Percentiles rank a stretch among this genome's conserved stretches.
Conservation (phyloP, 2,113 vertebrate genomes). For the Cololabis saira region DNA sequence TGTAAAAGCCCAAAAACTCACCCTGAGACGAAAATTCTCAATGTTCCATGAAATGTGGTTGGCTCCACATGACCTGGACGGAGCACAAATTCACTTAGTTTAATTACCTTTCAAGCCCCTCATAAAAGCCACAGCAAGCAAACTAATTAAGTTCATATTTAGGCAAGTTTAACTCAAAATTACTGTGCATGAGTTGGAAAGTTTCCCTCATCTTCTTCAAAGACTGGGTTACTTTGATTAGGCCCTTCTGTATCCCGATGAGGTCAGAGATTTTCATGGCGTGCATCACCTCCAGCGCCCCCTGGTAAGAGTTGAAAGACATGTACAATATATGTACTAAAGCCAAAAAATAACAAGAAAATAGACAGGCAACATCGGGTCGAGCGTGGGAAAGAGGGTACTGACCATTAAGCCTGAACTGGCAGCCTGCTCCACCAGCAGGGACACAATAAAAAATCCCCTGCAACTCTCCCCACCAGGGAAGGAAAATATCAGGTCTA, state of each 20-base stretch:
- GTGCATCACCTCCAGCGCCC: slow-evolving; percentile 68
- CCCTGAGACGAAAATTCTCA: slow-evolving; percentile 71
- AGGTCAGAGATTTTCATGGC: slow-evolving; percentile 63
- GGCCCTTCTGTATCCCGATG: slow-evolving; percentile 69
- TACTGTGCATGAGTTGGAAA: slow-evolving; percentile 84
- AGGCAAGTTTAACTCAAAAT: slow-evolving; percentile 41
- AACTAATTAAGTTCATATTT: slow-evolving; percentile 34
- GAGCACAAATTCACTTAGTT: slow-evolving; percentile 21
- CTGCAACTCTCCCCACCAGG: slow-evolving; percentile 84
- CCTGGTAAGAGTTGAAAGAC: slow-evolving; percentile 59
- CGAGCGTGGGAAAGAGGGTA: slow-evolving; percentile 23
- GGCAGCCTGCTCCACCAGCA: slow-evolving; percentile 87
- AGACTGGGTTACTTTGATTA: slow-evolving; percentile 77
- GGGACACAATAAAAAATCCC: slow-evolving; percentile 86
- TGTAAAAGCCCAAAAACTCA: slow-evolving; percentile 34
- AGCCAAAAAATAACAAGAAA: not conserved
- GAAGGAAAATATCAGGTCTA: slow-evolving; percentile 83
- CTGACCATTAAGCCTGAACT: slow-evolving; percentile 84
- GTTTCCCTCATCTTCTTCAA: slow-evolving; percentile 77
- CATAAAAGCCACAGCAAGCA: slow-evolving; percentile 39
- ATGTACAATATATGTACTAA: not conserved
- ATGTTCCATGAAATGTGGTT: slow-evolving; percentile 57
- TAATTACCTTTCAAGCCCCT: slow-evolving; percentile 26
- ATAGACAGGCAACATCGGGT: not conserved
- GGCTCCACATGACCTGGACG: slow-evolving; percentile 63